phyloP scores from a whole-genome alignment of 2,888 invertebrate species.

The Limnephilus rhombicus region DNA sequence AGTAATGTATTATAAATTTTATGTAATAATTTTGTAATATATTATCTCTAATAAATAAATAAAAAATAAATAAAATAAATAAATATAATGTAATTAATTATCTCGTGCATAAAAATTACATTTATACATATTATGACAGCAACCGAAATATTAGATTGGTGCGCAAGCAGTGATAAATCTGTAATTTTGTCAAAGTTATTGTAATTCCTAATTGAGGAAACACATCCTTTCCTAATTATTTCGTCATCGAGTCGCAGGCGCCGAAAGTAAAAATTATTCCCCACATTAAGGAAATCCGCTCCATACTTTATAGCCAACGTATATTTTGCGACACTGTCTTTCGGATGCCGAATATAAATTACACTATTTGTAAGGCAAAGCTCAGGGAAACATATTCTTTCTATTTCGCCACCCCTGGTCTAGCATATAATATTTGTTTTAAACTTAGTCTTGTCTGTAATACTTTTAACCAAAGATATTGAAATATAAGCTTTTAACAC shows the following conservation, averaged over 20 bases:
- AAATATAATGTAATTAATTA: too few species aligned
- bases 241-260: slow-evolving; percentile 49
- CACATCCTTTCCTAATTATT: not conserved
- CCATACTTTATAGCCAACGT: slow-evolving; percentile 59
- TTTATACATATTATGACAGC: too few species aligned
- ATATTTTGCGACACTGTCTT: slow-evolving; percentile 60
- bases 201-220: not conserved
- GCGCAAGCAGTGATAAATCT: not conserved
- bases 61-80: too few species aligned
- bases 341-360: slow-evolving; percentile 60
- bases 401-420: not conserved
- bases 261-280: slow-evolving; percentile 61
- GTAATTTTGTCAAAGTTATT: not conserved
- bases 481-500: not conserved
- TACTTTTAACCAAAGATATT: too few species aligned
- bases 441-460: not conserved
- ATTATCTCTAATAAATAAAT: too few species aligned
- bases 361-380: slow-evolving; percentile 39
- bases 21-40: too few species aligned
- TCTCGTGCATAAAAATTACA: too few species aligned
- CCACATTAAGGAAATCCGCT: slow-evolving; percentile 54
- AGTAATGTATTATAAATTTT: too few species aligned
- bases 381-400: not conserved
- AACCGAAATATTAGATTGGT: too few species aligned
- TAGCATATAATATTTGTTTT: not conserved